Conservation (phyloP, 2,888 invertebrate species). For the Noctua fimbriata region DNA sequence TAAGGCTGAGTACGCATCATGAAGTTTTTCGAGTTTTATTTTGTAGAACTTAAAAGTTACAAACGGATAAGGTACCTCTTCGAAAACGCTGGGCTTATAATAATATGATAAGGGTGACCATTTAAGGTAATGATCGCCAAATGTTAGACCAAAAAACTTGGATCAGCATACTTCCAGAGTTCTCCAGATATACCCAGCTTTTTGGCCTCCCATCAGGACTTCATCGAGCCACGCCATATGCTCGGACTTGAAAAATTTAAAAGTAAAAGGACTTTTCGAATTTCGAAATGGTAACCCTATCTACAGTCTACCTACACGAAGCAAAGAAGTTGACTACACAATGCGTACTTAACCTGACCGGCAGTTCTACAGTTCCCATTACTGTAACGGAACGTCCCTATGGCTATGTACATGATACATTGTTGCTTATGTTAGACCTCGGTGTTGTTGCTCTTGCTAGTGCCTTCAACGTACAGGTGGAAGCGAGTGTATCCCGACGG, state of each 20-base stretch:
- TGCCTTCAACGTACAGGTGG: constrained; percentile 70
- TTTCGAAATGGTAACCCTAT: neutral
- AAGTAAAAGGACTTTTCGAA: too few species aligned
- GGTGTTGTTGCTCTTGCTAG: constrained; percentile 41
- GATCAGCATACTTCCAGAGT: neutral
- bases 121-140: neutral
- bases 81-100: neutral
- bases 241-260: neutral
- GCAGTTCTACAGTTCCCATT: constrained; percentile 32
- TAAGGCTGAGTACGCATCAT: constrained; percentile 40
- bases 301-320: neutral
- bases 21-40: neutral
- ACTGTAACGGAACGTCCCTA: constrained; percentile 41
- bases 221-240: neutral
- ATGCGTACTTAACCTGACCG: constrained; percentile 31
- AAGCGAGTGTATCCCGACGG: constrained; percentile 83
- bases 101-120: neutral
- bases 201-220: neutral
- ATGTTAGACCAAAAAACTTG: neutral
- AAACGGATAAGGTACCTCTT: neutral
- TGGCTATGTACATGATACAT: constrained; percentile 36
- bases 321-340: constrained; percentile 8
- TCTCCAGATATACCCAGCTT: neutral
- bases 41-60: neutral
- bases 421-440: constrained; percentile 47